Conservation (phyloP, 2,113 vertebrate species). For the Cromileptes altivelis region DNA sequence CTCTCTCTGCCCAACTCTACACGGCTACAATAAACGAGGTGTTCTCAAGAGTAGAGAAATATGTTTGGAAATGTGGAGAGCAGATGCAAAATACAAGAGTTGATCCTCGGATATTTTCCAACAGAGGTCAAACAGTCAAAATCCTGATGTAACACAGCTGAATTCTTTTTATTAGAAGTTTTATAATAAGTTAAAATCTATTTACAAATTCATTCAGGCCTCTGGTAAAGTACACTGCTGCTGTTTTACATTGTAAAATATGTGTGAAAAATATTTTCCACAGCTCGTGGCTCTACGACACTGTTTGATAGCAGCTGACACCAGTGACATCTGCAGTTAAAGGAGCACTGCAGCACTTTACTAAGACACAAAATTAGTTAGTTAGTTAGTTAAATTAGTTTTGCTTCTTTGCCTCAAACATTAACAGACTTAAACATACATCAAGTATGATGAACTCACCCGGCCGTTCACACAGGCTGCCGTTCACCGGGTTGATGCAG, state of each 20-base stretch:
- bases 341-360: background rate
- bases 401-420: too few species aligned
- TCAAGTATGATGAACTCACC: constrained; percentile 76
- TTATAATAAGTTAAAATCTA: background rate
- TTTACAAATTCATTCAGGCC: background rate
- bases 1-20: background rate
- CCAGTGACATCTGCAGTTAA: background rate
- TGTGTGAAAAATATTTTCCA: background rate
- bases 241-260: background rate
- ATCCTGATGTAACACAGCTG: background rate
- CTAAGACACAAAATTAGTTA: too few species aligned
- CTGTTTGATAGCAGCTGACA: background rate
- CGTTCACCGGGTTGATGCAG: constrained; percentile 89
- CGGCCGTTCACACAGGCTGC: constrained; percentile 93
- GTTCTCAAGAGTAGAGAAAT: background rate
- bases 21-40: background rate
- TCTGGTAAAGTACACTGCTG: background rate
- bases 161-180: background rate
- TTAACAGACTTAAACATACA: too few species aligned
- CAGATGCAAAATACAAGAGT: background rate
- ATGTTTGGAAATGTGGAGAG: background rate
- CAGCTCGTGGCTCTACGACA: background rate
- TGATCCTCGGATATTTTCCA: background rate
- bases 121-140: background rate
- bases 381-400: too few species aligned